Conservation (phyloP, 2,797 vertebrate species). For the Melopsittacus undulatus region DNA sequence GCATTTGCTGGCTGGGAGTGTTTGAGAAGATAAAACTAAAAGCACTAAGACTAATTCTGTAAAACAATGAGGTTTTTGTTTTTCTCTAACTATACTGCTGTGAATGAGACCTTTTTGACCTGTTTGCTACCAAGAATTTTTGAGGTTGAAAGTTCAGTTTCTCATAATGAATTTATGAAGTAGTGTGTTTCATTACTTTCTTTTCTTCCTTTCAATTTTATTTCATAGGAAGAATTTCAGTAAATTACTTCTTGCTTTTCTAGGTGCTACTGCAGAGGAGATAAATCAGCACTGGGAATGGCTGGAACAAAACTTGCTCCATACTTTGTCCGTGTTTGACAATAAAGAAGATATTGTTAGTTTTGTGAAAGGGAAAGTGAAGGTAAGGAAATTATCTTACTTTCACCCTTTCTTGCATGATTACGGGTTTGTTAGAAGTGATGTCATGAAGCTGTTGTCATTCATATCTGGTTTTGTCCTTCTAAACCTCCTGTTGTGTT, state of each 20-base stretch:
- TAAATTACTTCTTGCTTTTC: constrained; percentile 5
- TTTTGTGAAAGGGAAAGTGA: constrained; percentile 95
- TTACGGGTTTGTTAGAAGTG: neutral
- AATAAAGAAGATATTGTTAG: constrained; percentile 93
- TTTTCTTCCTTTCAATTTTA: neutral
- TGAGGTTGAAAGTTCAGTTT: constrained; percentile 27
- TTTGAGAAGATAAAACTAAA: constrained; percentile 1
- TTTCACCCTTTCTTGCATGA: neutral
- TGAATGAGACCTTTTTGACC: neutral
- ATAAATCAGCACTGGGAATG: constrained; percentile 96
- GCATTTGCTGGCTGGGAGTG: neutral
- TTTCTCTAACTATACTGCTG: neutral
- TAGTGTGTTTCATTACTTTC: neutral
- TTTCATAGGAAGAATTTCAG: neutral
- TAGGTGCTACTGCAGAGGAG: constrained; percentile 91
- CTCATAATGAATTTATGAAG: neutral
- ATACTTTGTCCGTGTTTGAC: constrained; percentile 94
- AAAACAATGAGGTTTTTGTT: constrained; percentile 13
- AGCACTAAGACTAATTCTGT: neutral
- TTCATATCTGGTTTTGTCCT: neutral
- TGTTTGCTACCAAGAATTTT: constrained; percentile 18
- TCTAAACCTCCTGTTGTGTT: neutral
- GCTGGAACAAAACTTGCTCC: constrained; percentile 92
- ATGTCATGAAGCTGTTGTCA: neutral
- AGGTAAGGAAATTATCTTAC: constrained; percentile 76